Conservation (phyloP, 2,113 vertebrate genomes). For the Cyrtonyx montezumae region DNA sequence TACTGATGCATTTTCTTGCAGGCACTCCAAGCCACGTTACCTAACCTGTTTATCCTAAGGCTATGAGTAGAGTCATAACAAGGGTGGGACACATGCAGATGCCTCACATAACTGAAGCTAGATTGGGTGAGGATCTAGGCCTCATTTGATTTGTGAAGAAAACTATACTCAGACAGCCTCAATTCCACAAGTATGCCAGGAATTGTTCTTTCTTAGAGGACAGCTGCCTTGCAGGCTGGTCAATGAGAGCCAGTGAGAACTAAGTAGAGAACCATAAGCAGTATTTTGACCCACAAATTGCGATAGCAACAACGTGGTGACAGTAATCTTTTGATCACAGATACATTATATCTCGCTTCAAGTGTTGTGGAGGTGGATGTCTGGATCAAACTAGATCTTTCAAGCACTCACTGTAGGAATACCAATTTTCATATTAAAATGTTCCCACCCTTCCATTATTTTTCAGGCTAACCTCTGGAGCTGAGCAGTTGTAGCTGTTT, state of each 20-base stretch:
- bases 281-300: not conserved
- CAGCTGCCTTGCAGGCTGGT: not conserved
- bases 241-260: not conserved
- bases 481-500: not conserved
- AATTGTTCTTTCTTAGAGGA: not conserved
- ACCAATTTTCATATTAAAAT: not conserved
- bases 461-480: not conserved
- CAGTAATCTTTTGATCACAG: too few relatives aligned
- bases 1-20: not conserved
- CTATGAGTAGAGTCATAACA: not conserved
- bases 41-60: not conserved
- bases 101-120: not conserved
- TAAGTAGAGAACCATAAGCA: not conserved
- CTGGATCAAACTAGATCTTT: not conserved
- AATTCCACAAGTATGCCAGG: not conserved
- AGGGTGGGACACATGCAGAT: accelerated
- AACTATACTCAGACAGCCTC: not conserved
- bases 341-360: not conserved
- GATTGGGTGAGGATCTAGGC: not conserved
- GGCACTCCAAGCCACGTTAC: not conserved
- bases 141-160: not conserved
- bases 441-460: not conserved
- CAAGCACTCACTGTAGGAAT: not conserved
- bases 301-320: not conserved
- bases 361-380: not conserved